A percentile compares a stretch with the other conserved stretches of the same genome.
Evolutionary conservation across 1,140 invertebrate genomes (phyloP).

Genomic region (Procambarus clarkii): DNA sequence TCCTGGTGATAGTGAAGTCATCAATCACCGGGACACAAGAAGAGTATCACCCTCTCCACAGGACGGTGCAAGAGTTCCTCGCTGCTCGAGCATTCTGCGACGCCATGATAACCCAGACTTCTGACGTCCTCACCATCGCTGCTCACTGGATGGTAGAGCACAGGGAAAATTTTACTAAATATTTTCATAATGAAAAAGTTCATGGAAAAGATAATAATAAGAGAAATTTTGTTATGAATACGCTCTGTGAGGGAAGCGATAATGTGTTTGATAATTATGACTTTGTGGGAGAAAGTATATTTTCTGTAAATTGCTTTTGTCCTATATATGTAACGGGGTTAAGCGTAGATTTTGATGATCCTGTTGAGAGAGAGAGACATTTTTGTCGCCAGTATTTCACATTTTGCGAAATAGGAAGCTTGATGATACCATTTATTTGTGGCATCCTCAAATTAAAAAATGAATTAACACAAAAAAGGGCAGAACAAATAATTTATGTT

Average conservation of each 20-base stretch:
- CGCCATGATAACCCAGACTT: background rate
- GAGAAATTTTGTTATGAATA: background rate
- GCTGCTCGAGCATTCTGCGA: background rate
- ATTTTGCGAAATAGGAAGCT: background rate
- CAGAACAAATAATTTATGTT: background rate
- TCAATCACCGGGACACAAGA: background rate
- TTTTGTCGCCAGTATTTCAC: background rate
- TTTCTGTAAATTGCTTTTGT: background rate
- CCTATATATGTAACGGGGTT: no score
- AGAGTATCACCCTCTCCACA: background rate
- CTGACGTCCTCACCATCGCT: background rate
- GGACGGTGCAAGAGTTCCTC: background rate
- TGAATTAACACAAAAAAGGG: background rate
- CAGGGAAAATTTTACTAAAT: background rate
- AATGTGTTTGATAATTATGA: background rate
- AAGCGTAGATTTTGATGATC: background rate
- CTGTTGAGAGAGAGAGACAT: background rate
- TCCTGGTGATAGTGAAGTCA: background rate
- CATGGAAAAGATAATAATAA: background rate
- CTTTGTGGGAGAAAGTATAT: background rate
- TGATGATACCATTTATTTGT: background rate
- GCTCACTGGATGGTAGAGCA: background rate
- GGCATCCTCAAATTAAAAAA: background rate
- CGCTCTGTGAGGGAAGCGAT: background rate
- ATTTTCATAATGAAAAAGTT: background rate